A percentile compares a stretch with the other conserved stretches of the same genome.
These are phyloP conservation scores for Phylloscopus whistleri DNA, from an alignment of 2,113 vertebrate genomes.

Conservation along the genomic window DNA sequence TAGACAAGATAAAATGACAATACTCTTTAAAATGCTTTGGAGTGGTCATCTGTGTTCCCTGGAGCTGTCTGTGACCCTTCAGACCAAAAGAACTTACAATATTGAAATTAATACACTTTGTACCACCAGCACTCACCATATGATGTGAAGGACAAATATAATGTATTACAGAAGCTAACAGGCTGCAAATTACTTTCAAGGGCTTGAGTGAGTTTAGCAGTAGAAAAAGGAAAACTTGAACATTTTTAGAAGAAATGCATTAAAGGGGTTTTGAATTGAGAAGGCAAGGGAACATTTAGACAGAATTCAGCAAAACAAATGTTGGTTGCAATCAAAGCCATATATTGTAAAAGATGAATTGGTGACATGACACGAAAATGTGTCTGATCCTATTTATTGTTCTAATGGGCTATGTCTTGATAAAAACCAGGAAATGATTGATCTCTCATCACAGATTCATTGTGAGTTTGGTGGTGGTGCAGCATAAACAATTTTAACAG, in stretches of 20 bases:
- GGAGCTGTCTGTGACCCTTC: slow-evolving; percentile 1
- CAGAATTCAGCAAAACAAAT: slow-evolving; percentile 32
- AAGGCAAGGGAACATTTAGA: neutral
- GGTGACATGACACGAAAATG: slow-evolving; percentile 11
- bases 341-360: slow-evolving; percentile 17
- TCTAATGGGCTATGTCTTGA: neutral
- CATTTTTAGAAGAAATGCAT: slow-evolving; percentile 21
- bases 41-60: slow-evolving; percentile 15
- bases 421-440: slow-evolving; percentile 55
- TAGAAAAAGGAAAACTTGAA: slow-evolving; percentile 41
- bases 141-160: neutral
- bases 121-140: neutral
- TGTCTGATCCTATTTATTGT: neutral
- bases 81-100: slow-evolving; percentile 27
- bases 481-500: slow-evolving; percentile 49
- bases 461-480: slow-evolving; percentile 47
- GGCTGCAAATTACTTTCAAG: neutral
- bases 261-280: slow-evolving; percentile 14
- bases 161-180: neutral
- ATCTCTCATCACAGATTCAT: slow-evolving; percentile 56
- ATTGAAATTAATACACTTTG: slow-evolving; percentile 15
- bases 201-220: neutral
- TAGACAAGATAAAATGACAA: slow-evolving; percentile 32
- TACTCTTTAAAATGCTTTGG: slow-evolving; percentile 27
- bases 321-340: slow-evolving; percentile 14